These are phyloP conservation scores for Mythimna albipuncta DNA, from an alignment of 2,888 invertebrate genomes.

Conservation along the genomic window DNA sequence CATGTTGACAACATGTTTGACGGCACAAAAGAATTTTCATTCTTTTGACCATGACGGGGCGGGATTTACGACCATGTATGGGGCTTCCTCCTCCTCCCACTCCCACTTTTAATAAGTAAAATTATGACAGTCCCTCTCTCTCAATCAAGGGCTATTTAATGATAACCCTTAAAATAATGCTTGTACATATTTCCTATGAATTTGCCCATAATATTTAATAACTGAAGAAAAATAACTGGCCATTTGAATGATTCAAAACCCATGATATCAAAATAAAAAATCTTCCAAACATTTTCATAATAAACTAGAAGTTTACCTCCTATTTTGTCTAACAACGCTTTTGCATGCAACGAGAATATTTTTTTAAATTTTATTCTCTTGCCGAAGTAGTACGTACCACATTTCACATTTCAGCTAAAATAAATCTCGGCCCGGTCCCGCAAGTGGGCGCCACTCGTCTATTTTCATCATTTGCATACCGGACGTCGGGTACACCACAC, in stretches of 20 bases:
- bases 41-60: no score
- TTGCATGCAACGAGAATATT: conserved; percentile 1
- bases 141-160: no score
- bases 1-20: no score
- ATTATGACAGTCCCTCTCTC: no score
- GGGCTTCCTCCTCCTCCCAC: no score
- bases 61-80: no score
- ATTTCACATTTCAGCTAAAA: conserved; percentile 60
- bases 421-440: conserved; percentile 54
- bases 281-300: conserved; percentile 12
- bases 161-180: no score
- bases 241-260: no score
- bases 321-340: conserved; percentile 4
- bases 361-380: conserved; percentile 29
- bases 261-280: neutral
- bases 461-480: conserved; percentile 85
- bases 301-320: conserved; percentile 12
- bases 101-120: neutral
- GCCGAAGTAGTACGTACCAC: conserved; percentile 44
- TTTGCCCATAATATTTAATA: no score
- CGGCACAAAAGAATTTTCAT: no score
- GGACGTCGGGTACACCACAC: conserved; percentile 64
- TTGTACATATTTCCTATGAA: no score
- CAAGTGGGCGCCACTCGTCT: conserved; percentile 73
- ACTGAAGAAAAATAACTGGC: no score